Conservation (phyloP, 2,888 invertebrate species). For the Laothoe populi region DNA sequence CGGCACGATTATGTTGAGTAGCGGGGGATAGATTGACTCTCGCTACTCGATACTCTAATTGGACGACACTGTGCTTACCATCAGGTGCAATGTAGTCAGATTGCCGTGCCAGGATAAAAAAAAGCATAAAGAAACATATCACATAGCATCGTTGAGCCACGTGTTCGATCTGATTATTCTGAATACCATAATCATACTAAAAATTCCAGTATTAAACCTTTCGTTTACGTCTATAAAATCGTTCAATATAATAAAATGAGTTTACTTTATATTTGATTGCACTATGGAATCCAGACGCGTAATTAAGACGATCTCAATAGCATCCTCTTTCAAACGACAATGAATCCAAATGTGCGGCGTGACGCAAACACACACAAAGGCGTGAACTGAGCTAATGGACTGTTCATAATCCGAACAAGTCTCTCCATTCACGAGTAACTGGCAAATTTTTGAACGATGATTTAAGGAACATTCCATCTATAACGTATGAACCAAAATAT, state of each 20-base stretch:
- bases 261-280: constrained; percentile 41
- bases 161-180: too few species aligned
- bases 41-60: too few species aligned
- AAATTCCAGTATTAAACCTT: neutral
- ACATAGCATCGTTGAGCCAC: too few species aligned
- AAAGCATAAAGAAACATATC: too few species aligned
- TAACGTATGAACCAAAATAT: neutral
- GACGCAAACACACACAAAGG: constrained; percentile 61
- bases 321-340: constrained; percentile 64
- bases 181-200: too few species aligned
- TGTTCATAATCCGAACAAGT: constrained; percentile 72
- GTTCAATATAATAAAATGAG: neutral
- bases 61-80: too few species aligned
- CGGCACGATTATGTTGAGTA: too few species aligned
- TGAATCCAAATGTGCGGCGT: constrained; percentile 50
- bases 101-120: too few species aligned
- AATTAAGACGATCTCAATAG: constrained; percentile 56
- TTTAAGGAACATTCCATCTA: constrained; percentile 34
- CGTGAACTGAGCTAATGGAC: constrained; percentile 70
- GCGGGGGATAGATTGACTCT: too few species aligned
- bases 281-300: constrained; percentile 51
- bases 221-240: neutral
- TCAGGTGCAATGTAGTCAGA: too few species aligned
- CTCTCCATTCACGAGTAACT: constrained; percentile 64
- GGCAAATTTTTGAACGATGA: constrained; percentile 69